Conservation (phyloP, 2,797 vertebrate species). For the Micromesistius poutassou region DNA sequence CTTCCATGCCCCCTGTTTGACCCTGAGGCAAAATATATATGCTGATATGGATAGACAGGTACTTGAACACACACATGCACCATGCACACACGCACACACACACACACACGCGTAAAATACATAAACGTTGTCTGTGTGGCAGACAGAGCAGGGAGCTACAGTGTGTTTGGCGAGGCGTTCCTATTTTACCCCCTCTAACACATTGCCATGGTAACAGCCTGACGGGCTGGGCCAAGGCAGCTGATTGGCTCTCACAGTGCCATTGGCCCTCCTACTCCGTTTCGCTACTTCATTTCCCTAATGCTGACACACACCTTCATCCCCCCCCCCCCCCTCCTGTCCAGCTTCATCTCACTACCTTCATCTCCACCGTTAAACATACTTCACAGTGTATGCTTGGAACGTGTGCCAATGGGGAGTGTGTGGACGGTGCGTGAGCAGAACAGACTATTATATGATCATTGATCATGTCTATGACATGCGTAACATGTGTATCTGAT, state of each 20-base stretch:
- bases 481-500: no score
- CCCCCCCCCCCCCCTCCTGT: neutral
- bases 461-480: no score
- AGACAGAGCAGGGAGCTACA: neutral
- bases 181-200: conserved; percentile 28
- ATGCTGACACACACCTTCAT: conserved; percentile 18
- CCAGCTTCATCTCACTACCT: neutral
- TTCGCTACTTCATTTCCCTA: conserved; percentile 16
- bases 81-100: neutral
- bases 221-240: conserved; percentile 48
- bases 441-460: no score
- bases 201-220: conserved; percentile 65
- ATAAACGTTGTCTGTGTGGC: neutral
- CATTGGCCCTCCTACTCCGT: conserved; percentile 26
- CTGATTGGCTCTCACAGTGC: conserved; percentile 46
- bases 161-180: conserved; percentile 6
- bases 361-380: neutral
- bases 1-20: neutral
- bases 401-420: neutral
- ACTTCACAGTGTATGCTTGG: neutral
- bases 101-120: neutral
- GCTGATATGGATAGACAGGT: neutral
- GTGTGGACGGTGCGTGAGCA: neutral
- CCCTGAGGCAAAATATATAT: neutral
- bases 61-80: neutral